Base-by-base conservation (phyloP, 2,888 invertebrate genomes). In the Mesopsocus fuscifrons region DNA sequence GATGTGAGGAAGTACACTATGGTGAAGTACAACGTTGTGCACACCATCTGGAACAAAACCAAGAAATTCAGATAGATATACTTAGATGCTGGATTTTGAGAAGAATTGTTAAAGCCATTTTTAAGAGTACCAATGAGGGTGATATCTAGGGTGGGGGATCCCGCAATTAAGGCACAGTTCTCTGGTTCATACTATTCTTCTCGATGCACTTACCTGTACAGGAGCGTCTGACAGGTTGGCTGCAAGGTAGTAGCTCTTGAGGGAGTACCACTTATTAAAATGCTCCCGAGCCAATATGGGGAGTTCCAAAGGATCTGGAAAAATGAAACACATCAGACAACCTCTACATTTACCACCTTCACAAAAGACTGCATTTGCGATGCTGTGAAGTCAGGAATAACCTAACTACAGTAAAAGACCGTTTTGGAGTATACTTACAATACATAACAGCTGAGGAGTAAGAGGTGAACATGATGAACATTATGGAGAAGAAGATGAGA, bases 381-480 rank as follows among this genome's bases (percentile, higher is more conserved):
- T n/a, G n/a, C n/a, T n/a, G n/a, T n/a, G n/a, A n/a, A n/a, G n/a
- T n/a, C n/a, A n/a, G n/a, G n/a, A n/a, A n/a, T n/a, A n/a, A n/a
- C n/a, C n/a, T n/a, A n/a, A n/a, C n/a, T n/a, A n/a, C n/a, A n/a
- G n/a, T n/a, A n/a, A n/a, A n/a, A n/a, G n/a, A n/a, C n/a, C n/a
- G n/a, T n/a, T n/a, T n/a, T n/a, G n/a, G n/a, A n/a, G n/a, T n/a
- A n/a, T n/a, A 75, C 87, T 83, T 69, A 94, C 94, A 92, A 49
- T 80, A 82, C 21, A 92, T 74, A 35, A 84, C 73, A 44, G 88
- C 82, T 11, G 88, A 77, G 63, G 85, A 91, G 60, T 92, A 85
- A 1, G 94, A 83, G 4, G 87, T 89, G 59, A 87, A 88, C 82
- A 92, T 89, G 42, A 92, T 69, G 61, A 94, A 95, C 74, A 95